Conservation (phyloP, 2,888 invertebrate genomes). For the Eilema griseolum region DNA sequence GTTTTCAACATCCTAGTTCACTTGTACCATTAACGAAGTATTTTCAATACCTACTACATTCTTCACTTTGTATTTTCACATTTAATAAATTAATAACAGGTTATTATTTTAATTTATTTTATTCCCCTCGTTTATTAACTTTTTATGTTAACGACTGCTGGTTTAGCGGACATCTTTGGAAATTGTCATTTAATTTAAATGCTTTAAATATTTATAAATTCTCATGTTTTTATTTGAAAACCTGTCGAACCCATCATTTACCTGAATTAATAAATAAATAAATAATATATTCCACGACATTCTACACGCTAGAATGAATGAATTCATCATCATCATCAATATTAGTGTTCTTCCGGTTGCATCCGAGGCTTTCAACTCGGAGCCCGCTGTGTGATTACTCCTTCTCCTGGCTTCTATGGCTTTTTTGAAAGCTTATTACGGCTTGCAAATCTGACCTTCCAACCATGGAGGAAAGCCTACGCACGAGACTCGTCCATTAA, state of each 20-base stretch:
- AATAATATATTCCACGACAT: too few species aligned
- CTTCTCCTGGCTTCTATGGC: too few species aligned
- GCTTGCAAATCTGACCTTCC: too few species aligned
- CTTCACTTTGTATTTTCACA: background rate
- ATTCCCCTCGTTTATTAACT: background rate
- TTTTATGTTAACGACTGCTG: background rate
- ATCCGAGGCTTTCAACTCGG: too few species aligned
- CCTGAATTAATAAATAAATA: too few species aligned
- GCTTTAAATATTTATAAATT: background rate
- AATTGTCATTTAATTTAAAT: background rate
- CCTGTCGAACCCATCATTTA: background rate
- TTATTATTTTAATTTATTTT: constrained; percentile 1
- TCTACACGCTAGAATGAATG: too few species aligned
- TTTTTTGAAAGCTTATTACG: too few species aligned
- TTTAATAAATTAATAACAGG: background rate
- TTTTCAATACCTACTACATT: background rate
- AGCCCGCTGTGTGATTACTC: too few species aligned
- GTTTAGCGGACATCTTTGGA: background rate
- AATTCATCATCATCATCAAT: too few species aligned
- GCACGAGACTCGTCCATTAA: too few species aligned
- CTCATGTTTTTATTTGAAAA: background rate
- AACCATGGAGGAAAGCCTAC: too few species aligned
- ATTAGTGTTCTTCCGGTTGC: too few species aligned
- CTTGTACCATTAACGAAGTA: background rate
- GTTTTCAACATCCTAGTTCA: constrained; percentile 1